These are phyloP conservation scores for Pandemis corylana DNA, from an alignment of 2,888 invertebrate species.

Conservation along the genomic window DNA sequence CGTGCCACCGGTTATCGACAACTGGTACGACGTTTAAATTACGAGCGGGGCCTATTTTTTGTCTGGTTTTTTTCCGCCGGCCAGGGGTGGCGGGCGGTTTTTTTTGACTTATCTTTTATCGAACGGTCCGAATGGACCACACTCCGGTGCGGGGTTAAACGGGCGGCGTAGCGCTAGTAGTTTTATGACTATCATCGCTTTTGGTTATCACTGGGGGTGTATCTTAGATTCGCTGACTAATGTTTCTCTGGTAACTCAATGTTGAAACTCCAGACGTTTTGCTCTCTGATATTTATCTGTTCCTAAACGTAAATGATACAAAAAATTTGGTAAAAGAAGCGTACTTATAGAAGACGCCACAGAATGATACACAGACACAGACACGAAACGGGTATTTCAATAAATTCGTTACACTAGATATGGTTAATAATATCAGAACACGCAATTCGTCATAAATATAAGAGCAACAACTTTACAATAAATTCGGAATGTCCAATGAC, in stretches of 20 bases:
- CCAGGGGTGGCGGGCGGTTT: conserved; percentile 76
- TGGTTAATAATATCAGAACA: too few species aligned
- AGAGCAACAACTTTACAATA: too few species aligned
- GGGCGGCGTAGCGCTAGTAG: conserved; percentile 63
- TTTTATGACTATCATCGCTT: conserved; percentile 41
- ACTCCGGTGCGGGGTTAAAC: conserved; percentile 74
- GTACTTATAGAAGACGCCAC: too few species aligned
- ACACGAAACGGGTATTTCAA: too few species aligned
- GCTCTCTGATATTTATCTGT: neutral
- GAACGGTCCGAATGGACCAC: conserved; percentile 58
- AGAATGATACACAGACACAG: too few species aligned
- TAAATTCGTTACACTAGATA: too few species aligned
- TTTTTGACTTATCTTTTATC: conserved; percentile 69
- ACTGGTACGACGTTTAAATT: conserved; percentile 81
- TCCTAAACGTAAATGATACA: too few species aligned
- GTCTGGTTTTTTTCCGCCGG: conserved; percentile 76
- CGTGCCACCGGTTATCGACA: conserved; percentile 69
- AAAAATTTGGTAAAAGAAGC: too few species aligned
- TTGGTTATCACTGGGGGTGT: conserved; percentile 11
- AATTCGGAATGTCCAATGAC: too few species aligned
- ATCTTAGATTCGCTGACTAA: neutral
- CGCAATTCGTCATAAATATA: too few species aligned
- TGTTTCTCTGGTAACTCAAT: neutral
- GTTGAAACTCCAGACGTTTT: neutral
- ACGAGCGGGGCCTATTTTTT: conserved; percentile 77